Evolutionary conservation across 1,140 invertebrate genomes (phyloP).

Genomic region (Callitettix versicolor): DNA sequence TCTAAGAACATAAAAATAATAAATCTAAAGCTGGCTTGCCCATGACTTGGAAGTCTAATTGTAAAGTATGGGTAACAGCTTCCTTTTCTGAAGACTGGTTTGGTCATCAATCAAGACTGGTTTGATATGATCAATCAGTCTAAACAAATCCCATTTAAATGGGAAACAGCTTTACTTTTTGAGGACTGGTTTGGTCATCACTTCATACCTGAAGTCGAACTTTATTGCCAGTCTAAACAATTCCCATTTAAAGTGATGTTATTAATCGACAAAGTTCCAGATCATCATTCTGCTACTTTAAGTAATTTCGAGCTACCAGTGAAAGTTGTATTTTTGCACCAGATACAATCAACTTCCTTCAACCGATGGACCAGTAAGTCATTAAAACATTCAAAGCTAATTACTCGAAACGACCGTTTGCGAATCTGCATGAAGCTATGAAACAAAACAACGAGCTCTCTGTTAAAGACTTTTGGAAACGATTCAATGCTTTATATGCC

Average conservation of each 20-base stretch:
- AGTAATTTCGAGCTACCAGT: slow-evolving; percentile 29
- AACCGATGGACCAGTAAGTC: slow-evolving; percentile 34
- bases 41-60: slow-evolving; percentile 31
- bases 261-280: slow-evolving; percentile 28
- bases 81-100: slow-evolving; percentile 33
- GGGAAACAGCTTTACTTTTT: no score
- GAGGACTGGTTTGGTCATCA: no score
- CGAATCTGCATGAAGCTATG: slow-evolving; percentile 8
- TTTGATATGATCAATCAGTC: slow-evolving; percentile 22
- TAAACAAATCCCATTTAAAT: slow-evolving; percentile 30
- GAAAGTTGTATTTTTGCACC: slow-evolving; percentile 31
- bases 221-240: no score
- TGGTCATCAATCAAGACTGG: slow-evolving; percentile 21
- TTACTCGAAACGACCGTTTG: slow-evolving; percentile 16
- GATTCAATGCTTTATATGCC: slow-evolving; percentile 13
- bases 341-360: slow-evolving; percentile 29
- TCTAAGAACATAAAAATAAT: not conserved
- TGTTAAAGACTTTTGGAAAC: slow-evolving; percentile 11
- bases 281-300: slow-evolving; percentile 24
- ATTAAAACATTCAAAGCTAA: slow-evolving; percentile 28
- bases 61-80: slow-evolving; percentile 33
- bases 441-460: slow-evolving; percentile 11
- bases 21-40: not conserved
- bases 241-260: slow-evolving; percentile 26
- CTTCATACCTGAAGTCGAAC: no score